Base-by-base conservation (phyloP, 2,113 vertebrate genomes). In the Anolis sagrei region DNA sequence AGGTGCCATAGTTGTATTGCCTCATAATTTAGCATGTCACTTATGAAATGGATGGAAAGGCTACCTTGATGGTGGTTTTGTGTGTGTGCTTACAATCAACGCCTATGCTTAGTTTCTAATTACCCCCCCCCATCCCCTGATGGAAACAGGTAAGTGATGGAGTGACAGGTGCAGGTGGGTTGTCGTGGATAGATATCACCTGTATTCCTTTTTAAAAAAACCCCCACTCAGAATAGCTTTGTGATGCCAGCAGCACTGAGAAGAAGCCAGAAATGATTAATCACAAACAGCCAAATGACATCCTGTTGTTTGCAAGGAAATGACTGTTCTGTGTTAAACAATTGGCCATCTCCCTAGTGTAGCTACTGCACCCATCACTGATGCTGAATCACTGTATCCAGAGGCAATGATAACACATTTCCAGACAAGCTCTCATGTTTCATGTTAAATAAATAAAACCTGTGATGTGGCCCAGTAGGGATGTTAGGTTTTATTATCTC, bases 371-470 rank as follows among this genome's bases (percentile, higher is more conserved):
- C 44, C 48, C 27, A 72, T 18, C 54, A 69, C n/a, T 29, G 54
- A 61, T 16, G 39, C 64, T 73, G 75, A 83, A 62, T 77, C 68
- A n/a, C 62, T 64, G 16, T 27, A 64, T 39, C 39, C 84, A 70
- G 7, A 54, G 36, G 51, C 58, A 77, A 62, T 19, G 19, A 49
- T 34, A 76, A 0, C 0, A 0, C 80, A 54, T 78, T 83, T 75
- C 6, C 87, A 83, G 49, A 69, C 84, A 51, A 84, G 3, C 83
- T 86, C 83, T 58, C 44, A 36, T 1, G 10, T 70, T 70, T 70
- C 69, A 34, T 18, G 74, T 49, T 27, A 76, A 51, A 51, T 76
- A n/a, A 5, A 51, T 76, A n/a, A 29, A 6, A 76, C 49, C 48
- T 29, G 4, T 51, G 48, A 29, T 48, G n/a, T 32, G 14, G 44